These are phyloP conservation scores for Nesogale talazaci DNA, from an alignment of 2,113 vertebrate genomes.

Conservation along the genomic window DNA sequence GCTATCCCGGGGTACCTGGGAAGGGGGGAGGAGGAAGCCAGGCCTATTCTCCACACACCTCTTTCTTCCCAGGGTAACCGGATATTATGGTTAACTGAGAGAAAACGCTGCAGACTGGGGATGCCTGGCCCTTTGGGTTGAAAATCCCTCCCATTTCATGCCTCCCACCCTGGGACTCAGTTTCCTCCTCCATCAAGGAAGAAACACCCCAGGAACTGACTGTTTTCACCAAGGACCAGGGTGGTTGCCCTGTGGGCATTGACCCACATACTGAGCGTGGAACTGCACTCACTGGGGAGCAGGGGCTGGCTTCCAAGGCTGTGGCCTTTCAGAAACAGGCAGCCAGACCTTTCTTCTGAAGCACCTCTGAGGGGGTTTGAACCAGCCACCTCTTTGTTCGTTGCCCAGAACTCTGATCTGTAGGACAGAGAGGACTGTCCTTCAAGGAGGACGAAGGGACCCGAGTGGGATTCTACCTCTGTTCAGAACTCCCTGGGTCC, in stretches of 20 bases:
- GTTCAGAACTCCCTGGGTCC: neutral
- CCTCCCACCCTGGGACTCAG: neutral
- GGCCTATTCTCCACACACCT: neutral
- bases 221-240: neutral
- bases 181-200: neutral
- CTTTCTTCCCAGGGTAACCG: neutral
- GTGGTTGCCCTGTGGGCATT: neutral
- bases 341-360: neutral
- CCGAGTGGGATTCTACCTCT: neutral
- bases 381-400: neutral
- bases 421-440: no score
- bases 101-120: rapidly evolving
- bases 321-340: neutral
- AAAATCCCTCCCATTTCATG: no score
- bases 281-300: neutral
- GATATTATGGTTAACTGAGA: neutral
- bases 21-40: neutral
- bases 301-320: neutral
- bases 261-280: neutral
- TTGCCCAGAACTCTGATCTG: no score
- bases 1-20: neutral
- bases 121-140: no score
- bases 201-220: no score
- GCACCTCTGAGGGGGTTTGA: neutral
- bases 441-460: neutral